Percentiles rank a stretch among this genome's conserved stretches.
phyloP scores from a whole-genome alignment of 2,888 invertebrate genomes.

The Drosophila meridionalis region DNA sequence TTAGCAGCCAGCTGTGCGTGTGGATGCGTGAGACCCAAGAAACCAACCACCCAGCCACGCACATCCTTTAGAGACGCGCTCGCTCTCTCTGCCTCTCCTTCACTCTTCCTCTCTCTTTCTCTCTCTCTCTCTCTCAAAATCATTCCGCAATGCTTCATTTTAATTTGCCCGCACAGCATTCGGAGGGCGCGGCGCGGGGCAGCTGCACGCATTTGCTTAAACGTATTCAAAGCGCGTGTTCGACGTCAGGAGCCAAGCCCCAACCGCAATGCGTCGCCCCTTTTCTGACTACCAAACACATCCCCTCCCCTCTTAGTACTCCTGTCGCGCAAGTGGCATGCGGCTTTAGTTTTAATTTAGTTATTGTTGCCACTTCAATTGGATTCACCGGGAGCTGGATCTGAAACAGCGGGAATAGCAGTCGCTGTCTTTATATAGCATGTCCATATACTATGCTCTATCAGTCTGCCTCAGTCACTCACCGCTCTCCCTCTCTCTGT shows the following conservation, averaged over 20 bases:
- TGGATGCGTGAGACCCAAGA: conserved; percentile 64
- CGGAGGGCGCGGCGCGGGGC: not conserved
- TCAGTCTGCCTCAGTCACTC: not conserved
- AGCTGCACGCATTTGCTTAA: conserved; percentile 55
- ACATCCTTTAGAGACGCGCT: conserved; percentile 6
- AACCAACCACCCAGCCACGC: conserved; percentile 11
- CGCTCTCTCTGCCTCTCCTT: not conserved
- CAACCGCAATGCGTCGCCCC: not conserved
- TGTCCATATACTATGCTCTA: conserved; percentile 6
- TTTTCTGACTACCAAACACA: not conserved
- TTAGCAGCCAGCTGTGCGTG: conserved; percentile 80
- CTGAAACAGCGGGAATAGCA: conserved; percentile 22
- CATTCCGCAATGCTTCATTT: conserved; percentile 75
- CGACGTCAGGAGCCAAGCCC: conserved; percentile 43
- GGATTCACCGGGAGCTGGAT: conserved; percentile 37
- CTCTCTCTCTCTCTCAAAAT: conserved; percentile 42
- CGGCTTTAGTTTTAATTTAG: conserved; percentile 77
- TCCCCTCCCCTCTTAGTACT: not conserved
- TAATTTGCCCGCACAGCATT: conserved; percentile 58
- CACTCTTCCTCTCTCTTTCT: not conserved
- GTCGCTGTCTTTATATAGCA: conserved; percentile 16
- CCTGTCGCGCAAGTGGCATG: conserved; percentile 38
- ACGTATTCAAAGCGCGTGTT: conserved; percentile 77
- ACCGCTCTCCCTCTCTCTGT: not conserved
- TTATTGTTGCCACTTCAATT: conserved; percentile 76